Conservation (phyloP, 2,797 vertebrate genomes). For the Coccyzus lansbergi region DNA sequence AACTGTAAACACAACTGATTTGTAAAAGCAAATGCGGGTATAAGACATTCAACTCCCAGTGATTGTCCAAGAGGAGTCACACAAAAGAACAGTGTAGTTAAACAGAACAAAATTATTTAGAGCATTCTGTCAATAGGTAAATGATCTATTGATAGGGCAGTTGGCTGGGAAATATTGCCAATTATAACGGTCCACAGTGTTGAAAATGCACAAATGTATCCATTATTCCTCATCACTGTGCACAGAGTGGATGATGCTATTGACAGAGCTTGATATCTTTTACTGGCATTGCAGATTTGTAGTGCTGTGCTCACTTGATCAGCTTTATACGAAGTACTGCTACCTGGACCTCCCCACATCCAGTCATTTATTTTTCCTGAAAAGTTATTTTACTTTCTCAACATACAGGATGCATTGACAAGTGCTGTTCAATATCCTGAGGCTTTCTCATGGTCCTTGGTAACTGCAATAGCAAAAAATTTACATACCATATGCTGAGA, state of each 20-base stretch:
- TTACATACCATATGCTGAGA: not conserved
- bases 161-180: not conserved
- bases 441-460: not conserved
- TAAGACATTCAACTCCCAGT: not conserved
- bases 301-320: not conserved
- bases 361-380: not conserved
- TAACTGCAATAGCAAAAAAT: not conserved
- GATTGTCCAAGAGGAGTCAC: not conserved
- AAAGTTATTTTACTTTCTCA: not conserved
- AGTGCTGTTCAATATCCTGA: not conserved
- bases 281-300: not conserved
- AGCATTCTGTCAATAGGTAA: not conserved
- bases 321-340: not conserved
- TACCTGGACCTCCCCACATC: not conserved
- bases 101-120: not conserved
- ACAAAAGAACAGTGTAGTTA: not conserved
- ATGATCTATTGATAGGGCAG: not conserved
- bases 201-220: not conserved
- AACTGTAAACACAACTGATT: not conserved
- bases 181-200: not conserved
- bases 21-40: not conserved
- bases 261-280: not conserved
- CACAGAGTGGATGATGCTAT: not conserved
- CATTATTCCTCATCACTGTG: not conserved
- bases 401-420: not conserved